Evolutionary conservation across 1,140 invertebrate genomes (phyloP), one percentile per base, ranked within the genome.

Genomic region (Drosophila bocqueti): DNA sequence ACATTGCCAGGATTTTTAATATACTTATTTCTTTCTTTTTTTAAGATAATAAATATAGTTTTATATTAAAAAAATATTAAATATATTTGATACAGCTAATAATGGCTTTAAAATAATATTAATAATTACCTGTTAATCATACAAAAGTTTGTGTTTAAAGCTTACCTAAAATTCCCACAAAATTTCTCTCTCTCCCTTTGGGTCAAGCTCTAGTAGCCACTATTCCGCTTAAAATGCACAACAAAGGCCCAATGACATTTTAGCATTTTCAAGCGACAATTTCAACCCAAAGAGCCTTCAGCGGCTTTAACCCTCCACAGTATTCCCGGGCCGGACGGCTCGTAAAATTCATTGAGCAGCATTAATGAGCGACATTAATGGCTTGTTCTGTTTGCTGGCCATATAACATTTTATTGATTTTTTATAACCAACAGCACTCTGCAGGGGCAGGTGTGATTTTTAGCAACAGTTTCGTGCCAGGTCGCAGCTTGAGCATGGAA

Each of bases 281-380:
- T 78, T 71, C 34, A 54, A 66, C 57, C 36, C 74, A 62, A 43
- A 45, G 50, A 49, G 45, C 59, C 42, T 65, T 66, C 63, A 26
- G 10, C 29, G 31, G 38, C 49, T 34, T 29, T 18, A 43, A 75
- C 16, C 60, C 64, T 38, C 40, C 18, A 34, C 34, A 31, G 66
- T 29, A 10, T 54, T 15, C 29, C 58, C 45, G 38, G 58, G 64
- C 46, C 46, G 49, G 15, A 62, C 36, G 49, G 49, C 81, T 89
- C 85, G 81, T 89, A 90, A 89, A 89, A 89, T 89, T 89, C 85
- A 89, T 89, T 89, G 85, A 89, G 85, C 84, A 81, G 85, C 84
- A 89, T 89, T 89, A 89, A 89, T 89, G 84, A 89, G 84, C 81
- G 85, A 90, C 85, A 90, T 89, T 89, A 89, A 89, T 89, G 61